phyloP scores from a whole-genome alignment of 2,113 vertebrate genomes.

The Porphyrio hochstetteri region DNA sequence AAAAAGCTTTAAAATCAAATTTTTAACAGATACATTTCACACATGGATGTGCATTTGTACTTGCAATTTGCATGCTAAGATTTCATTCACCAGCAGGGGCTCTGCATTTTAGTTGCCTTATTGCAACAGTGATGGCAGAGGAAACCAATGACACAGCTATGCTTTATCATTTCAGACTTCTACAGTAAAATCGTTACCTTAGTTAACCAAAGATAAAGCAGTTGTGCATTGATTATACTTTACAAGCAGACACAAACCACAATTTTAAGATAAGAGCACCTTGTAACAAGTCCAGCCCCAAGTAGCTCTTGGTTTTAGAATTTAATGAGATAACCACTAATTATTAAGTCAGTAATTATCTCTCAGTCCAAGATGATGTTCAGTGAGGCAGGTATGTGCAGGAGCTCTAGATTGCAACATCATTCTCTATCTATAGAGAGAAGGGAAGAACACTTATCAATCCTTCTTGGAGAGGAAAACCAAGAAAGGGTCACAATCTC shows the following conservation, averaged over 20 bases:
- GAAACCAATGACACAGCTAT: not conserved
- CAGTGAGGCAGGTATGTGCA: conserved; percentile 40
- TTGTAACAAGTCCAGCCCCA: conserved; percentile 65
- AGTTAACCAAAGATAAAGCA: conserved; percentile 39
- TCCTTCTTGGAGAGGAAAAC: not conserved
- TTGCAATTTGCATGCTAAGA: not conserved
- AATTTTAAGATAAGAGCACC: conserved; percentile 57
- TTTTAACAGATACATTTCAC: not conserved
- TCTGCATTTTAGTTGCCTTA: not conserved
- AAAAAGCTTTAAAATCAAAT: not conserved
- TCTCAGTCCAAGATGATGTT: conserved; percentile 56
- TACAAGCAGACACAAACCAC: conserved; percentile 46
- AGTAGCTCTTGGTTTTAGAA: conserved; percentile 74
- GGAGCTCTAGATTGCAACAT: conserved; percentile 5
- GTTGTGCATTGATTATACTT: conserved; percentile 50
- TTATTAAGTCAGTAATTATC: conserved; percentile 79
- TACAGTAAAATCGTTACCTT: not conserved
- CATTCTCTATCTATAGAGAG: conserved; percentile 6
- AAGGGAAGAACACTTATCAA: conserved; percentile 4
- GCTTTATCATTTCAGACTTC: not conserved
- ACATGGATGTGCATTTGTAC: not conserved
- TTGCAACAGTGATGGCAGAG: not conserved
- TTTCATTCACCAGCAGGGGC: not conserved
- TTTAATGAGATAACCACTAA: conserved; percentile 78
- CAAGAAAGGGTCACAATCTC: not conserved